A percentile compares a stretch with the other conserved stretches of the same genome.
phyloP scores from a whole-genome alignment of 2,113 vertebrate species.

The Paracanthobrama guichenoti region DNA sequence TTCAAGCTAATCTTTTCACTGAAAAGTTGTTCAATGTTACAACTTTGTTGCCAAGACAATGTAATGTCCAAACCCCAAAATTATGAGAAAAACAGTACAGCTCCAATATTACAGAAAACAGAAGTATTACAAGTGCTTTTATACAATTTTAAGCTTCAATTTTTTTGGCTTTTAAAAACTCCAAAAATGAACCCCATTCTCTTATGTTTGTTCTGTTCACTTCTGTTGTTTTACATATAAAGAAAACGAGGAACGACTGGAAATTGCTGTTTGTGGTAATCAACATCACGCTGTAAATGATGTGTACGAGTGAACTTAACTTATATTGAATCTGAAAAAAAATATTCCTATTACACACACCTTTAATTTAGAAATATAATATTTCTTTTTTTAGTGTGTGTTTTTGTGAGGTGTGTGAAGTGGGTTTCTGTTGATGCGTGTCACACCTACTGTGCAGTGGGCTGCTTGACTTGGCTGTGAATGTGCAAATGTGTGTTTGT shows the following conservation, averaged over 20 bases:
- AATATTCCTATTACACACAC: neutral
- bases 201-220: no score
- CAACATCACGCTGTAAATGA: neutral
- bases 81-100: neutral
- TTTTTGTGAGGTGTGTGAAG: slow-evolving; percentile 15
- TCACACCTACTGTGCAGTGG: slow-evolving; percentile 44
- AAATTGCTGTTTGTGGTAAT: neutral
- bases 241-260: neutral
- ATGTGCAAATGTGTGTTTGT: slow-evolving; percentile 52
- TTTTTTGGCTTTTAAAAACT: neutral
- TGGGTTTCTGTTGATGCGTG: slow-evolving; percentile 27
- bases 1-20: no score
- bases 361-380: neutral
- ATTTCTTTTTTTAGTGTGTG: neutral
- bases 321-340: neutral
- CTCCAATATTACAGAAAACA: neutral
- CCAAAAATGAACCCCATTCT: neutral
- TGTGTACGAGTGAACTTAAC: neutral
- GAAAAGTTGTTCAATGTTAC: neutral
- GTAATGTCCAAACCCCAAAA: neutral
- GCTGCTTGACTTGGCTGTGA: slow-evolving; percentile 26
- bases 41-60: neutral
- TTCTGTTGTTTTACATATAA: neutral
- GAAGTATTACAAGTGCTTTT: neutral
- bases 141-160: neutral